Evolutionary conservation across 1,140 invertebrate genomes (phyloP).

Genomic region (Orussus abietinus): DNA sequence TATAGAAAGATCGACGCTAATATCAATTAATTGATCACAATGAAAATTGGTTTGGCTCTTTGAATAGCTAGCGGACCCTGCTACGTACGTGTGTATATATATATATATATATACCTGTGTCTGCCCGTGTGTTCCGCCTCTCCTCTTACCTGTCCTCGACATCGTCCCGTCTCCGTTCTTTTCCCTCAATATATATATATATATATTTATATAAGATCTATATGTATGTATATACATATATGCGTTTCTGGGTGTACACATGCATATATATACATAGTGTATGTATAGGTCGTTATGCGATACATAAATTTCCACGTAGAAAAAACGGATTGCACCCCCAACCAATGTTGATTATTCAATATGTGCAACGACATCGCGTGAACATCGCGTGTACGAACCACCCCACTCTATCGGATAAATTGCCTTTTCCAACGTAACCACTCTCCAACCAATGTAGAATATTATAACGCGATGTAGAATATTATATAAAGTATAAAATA

Average conservation of each 20-base stretch:
- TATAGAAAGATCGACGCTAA: conserved; percentile 37
- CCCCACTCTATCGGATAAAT: conserved; percentile 45
- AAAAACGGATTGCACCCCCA: conserved; percentile 49
- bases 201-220: too few species aligned
- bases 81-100: conserved; percentile 11
- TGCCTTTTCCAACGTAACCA: conserved; percentile 40
- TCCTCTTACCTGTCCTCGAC: too few species aligned
- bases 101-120: conserved; percentile 14
- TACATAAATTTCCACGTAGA: conserved; percentile 14
- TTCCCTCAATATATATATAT: too few species aligned
- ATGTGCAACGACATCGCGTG: conserved; percentile 44
- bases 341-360: conserved; percentile 49
- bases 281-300: conserved; percentile 5
- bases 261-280: conserved; percentile 1
- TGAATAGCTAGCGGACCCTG: conserved; percentile 45
- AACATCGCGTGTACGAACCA: conserved; percentile 44
- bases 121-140: too few species aligned
- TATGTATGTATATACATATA: too few species aligned
- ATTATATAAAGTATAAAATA: conserved; percentile 53
- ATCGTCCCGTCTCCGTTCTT: too few species aligned
- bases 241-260: too few species aligned
- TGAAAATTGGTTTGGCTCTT: conserved; percentile 44
- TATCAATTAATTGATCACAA: conserved; percentile 42
- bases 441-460: conserved; percentile 42
- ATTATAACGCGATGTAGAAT: conserved; percentile 41